Conservation (phyloP, 2,888 invertebrate genomes). For the Drosophila niveifrons region DNA sequence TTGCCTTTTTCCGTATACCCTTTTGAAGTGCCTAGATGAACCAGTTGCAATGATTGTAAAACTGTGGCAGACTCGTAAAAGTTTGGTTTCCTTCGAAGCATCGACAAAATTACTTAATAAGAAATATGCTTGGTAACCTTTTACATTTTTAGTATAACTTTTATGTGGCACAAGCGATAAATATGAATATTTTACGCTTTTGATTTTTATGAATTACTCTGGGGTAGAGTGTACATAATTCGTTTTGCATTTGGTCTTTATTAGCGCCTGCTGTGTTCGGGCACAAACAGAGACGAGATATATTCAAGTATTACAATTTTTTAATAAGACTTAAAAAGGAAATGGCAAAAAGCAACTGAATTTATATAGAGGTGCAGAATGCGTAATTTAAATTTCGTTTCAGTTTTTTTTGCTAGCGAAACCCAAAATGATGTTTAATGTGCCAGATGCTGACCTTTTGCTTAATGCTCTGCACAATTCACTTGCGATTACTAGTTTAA, state of each 20-base stretch:
- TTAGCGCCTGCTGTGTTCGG: constrained; percentile 17
- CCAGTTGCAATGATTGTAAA: constrained; percentile 27
- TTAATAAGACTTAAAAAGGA: constrained; percentile 32
- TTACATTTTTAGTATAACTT: not conserved
- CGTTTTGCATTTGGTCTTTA: not conserved
- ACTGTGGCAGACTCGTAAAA: constrained; percentile 2
- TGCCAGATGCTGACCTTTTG: constrained; percentile 3
- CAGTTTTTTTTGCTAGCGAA: constrained; percentile 11
- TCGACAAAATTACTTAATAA: not conserved
- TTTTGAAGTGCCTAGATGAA: constrained; percentile 6
- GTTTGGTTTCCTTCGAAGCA: not conserved
- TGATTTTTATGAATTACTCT: not conserved
- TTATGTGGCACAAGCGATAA: not conserved
- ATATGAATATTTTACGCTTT: not conserved
- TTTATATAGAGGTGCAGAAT: constrained; percentile 14
- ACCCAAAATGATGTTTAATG: constrained; percentile 15
- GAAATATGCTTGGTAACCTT: not conserved
- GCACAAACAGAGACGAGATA: constrained; percentile 15
- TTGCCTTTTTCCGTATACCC: constrained; percentile 25
- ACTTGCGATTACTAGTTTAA: not conserved
- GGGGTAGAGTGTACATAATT: constrained; percentile 15
- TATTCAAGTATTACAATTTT: constrained; percentile 40
- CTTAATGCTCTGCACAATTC: constrained; percentile 5
- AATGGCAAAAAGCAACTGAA: constrained; percentile 19
- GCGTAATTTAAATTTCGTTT: constrained; percentile 31